Evolutionary conservation across 92 coral and sea anemone genomes (phyloP), one percentile per base, ranked within the genome.

Genomic region (Palythoa grandis): DNA sequence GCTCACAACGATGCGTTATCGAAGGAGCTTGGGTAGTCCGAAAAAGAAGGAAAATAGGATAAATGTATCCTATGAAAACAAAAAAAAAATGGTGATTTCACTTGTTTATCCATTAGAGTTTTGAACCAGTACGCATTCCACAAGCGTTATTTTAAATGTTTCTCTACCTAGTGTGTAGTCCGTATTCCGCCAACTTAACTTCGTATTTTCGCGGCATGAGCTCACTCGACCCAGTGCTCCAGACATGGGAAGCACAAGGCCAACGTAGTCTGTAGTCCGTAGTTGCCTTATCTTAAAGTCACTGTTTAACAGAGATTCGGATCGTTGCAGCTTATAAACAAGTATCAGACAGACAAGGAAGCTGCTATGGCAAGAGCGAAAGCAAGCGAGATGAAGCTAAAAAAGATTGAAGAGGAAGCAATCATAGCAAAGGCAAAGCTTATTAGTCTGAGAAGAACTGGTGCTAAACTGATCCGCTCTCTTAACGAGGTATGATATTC

Each of bases 401-500:
- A 6, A 72, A 77, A 24, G 66, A 15, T 57, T 17, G 87, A 77
- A 61, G 65, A 54, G 15, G 96, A 91, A 29, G 58, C 84, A 56
- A 80, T 52, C 23, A 37, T n/a, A n/a, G 13, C 77, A 9, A 86
- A 70, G 70, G 60, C 69, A 66, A 92, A 92, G 74, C 83, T 95
- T 75, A 57, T 90, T 65, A 88, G 83, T 77, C 90, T 95, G 50
- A 91, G 95, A 56, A 87, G 93, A 82, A 89, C 90, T 23, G 93
- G 93, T 12, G 92, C 92, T 10, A 90, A 91, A 84, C 83, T 95
- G 37, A 88, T 95, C 70, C 92, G 95, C 71, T 86, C 88, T 61
- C 70, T 95, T 19, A 93, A 94, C 77, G 97, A 95, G 92, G 98
- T 95, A 78, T 76, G 95, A 23, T 13, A 29, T 20, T 12, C 74